These are phyloP conservation scores for Hycleus cichorii DNA, from an alignment of 1,140 invertebrate genomes.

Conservation along the genomic window DNA sequence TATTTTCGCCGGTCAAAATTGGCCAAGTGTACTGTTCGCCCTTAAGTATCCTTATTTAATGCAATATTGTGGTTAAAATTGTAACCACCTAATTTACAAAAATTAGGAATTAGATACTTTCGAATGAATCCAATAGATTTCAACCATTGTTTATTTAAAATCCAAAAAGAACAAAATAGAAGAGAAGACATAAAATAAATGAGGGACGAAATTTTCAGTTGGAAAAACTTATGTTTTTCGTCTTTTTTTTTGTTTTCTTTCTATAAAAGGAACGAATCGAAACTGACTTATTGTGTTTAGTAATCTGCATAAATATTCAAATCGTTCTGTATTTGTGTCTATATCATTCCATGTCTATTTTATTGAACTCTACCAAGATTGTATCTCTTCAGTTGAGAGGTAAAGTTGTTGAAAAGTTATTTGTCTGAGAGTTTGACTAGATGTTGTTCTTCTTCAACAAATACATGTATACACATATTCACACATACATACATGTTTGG, in stretches of 20 bases:
- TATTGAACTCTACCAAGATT: slow-evolving; percentile 20
- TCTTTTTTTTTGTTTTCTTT: slow-evolving; percentile 17
- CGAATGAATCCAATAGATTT: slow-evolving; percentile 26
- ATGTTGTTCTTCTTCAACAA: background rate
- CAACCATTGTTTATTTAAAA: slow-evolving; percentile 21
- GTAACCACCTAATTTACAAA: slow-evolving; percentile 13
- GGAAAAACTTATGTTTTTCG: background rate
- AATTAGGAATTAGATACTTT: slow-evolving; percentile 16
- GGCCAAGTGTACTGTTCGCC: no score
- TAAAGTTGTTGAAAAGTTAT: slow-evolving; percentile 24
- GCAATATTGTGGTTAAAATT: background rate
- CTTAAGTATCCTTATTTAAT: slow-evolving; percentile 22
- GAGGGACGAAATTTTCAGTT: background rate
- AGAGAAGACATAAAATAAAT: background rate
- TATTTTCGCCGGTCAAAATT: no score
- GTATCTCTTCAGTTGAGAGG: slow-evolving; percentile 22
- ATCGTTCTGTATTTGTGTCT: slow-evolving; percentile 9
- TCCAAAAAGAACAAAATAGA: background rate
- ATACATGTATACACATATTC: no score
- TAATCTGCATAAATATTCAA: slow-evolving; percentile 35
- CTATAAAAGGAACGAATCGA: slow-evolving; percentile 18
- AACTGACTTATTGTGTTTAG: slow-evolving; percentile 22
- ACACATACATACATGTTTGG: no score
- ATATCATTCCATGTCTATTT: slow-evolving; percentile 13
- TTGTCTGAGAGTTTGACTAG: slow-evolving; percentile 10